phyloP scores from a whole-genome alignment of 2,113 vertebrate genomes.

The Bostrychus sinensis region DNA sequence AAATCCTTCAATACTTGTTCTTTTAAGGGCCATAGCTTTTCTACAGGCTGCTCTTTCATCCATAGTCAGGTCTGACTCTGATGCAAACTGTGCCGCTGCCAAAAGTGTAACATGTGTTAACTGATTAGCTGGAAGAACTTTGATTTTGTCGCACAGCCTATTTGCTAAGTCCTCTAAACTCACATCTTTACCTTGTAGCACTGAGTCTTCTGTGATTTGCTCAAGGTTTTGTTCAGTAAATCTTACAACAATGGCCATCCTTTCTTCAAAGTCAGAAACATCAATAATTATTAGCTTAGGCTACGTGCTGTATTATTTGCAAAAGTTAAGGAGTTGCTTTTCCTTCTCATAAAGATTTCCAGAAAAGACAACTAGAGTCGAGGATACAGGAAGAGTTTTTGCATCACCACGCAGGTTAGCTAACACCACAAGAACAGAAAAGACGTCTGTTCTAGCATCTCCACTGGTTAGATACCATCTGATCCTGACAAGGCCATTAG shows the following conservation, averaged over 20 bases:
- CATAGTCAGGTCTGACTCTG: constrained; percentile 50
- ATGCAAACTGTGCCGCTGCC: constrained; percentile 51
- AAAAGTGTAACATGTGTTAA: constrained; percentile 63
- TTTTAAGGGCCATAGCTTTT: constrained; percentile 58
- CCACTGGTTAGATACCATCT: constrained; percentile 79
- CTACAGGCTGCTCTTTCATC: constrained; percentile 69
- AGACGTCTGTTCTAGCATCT: constrained; percentile 42
- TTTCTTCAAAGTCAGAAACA: constrained; percentile 37
- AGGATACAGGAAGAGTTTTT: constrained; percentile 75
- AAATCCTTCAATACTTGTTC: constrained; percentile 67
- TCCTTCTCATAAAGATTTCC: constrained; percentile 73
- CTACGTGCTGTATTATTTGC: constrained; percentile 51
- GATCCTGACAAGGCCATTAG: constrained; percentile 82
- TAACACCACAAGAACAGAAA: constrained; percentile 73
- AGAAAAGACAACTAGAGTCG: constrained; percentile 79
- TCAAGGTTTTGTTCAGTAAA: constrained; percentile 43
- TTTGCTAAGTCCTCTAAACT: constrained; percentile 59
- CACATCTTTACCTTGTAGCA: constrained; percentile 50
- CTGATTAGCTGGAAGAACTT: constrained; percentile 47
- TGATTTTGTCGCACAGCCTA: constrained; percentile 48
- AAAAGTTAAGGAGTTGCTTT: constrained; percentile 68
- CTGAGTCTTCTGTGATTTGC: constrained; percentile 25
- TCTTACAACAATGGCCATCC: constrained; percentile 37
- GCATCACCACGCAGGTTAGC: constrained; percentile 80
- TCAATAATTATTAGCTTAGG: constrained; percentile 71